Evolutionary conservation across 1,140 invertebrate genomes (phyloP).

Genomic region (Hirudo medicinalis): DNA sequence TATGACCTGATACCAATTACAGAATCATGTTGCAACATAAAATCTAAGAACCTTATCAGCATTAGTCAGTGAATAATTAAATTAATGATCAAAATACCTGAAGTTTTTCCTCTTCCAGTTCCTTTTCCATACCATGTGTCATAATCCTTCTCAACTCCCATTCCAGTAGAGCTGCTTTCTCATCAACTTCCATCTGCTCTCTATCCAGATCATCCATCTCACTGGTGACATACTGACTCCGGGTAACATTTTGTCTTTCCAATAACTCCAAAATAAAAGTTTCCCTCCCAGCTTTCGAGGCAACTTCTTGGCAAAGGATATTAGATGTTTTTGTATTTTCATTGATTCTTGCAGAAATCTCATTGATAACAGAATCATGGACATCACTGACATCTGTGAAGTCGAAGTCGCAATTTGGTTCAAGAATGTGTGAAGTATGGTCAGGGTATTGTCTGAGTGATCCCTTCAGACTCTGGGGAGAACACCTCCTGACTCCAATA

Average conservation of each 20-base stretch:
- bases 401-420: not conserved
- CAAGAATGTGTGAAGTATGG: not conserved
- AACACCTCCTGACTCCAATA: not conserved
- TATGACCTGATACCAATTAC: too few species aligned
- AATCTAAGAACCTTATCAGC: too few species aligned
- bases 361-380: not conserved
- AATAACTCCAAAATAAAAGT: not conserved
- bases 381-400: not conserved
- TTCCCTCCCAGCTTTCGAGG: not conserved
- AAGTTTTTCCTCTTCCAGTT: slow-evolving; percentile 49
- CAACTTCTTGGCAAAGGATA: not conserved
- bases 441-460: too few species aligned
- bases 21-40: too few species aligned
- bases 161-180: slow-evolving; percentile 70
- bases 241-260: not conserved
- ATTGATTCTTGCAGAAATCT: not conserved
- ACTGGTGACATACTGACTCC: slow-evolving; percentile 54
- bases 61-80: too few species aligned
- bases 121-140: slow-evolving; percentile 50
- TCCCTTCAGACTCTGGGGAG: not conserved
- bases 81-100: not conserved
- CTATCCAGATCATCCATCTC: slow-evolving; percentile 73
- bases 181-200: slow-evolving; percentile 79
- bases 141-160: slow-evolving; percentile 70
- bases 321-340: not conserved